Base-by-base conservation (phyloP, 2,888 invertebrate species). In the Pollenia griseotomentosa region DNA sequence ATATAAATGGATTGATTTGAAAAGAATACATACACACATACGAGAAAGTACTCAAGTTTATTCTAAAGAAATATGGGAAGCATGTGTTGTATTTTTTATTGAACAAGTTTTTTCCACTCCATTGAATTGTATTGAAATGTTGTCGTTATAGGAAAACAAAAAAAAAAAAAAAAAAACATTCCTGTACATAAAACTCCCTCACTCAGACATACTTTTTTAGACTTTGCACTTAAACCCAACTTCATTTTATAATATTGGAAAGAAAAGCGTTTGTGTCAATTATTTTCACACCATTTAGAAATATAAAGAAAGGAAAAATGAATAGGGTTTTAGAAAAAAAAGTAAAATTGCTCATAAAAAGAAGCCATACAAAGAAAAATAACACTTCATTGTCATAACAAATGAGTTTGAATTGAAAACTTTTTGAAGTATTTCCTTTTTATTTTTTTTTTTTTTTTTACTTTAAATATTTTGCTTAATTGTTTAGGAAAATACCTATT, bases 51-150 rank as follows among this genome's bases (percentile, higher is more conserved):
- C 77, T 81, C 19, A 19, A 44, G 12, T 66, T 59, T 70, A 51
- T 65, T 33, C 6, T 12, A 11, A 63, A 70, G n/a, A 61, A 10
- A 14, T 48, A 44, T 33, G 73, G 33, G 59, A 10, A 55, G 71
- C 81, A 80, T 71, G 77, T 84, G 78, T 84, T 84, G 73, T 84
- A 55, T 33, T 23, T 33, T 75, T 53, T 83, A 83, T 83, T 81
- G 71, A 78, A 63, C 48, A 55, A 84, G 44, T 82, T 77, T 74
- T 77, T 87, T 84, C 81, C 74, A 87, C 81, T 70, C 84, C 68
- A 84, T 87, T 87, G 84, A 82, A 74, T 87, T 87, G 81, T 84
- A 84, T 84, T 84, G 81, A 84, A 82, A 81, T 87, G 66, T 87
- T 83, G 57, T 33, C 33, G 33, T 33, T 33, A 33, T 33, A 66